Conservation (phyloP, 2,888 invertebrate species). For the Stomorhina lunata region DNA sequence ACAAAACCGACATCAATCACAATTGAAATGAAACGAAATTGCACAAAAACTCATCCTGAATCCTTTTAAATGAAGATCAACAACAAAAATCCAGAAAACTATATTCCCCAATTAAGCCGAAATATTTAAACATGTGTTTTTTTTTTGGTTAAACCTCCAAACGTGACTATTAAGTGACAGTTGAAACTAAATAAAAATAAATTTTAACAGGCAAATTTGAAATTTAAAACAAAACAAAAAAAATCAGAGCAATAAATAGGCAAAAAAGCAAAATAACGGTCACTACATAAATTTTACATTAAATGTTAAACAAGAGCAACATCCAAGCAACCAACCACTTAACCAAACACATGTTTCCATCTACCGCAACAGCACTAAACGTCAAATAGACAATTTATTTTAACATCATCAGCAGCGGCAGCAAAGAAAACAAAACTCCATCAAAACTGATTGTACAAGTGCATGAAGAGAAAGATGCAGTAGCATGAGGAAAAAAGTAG, state of each 20-base stretch:
- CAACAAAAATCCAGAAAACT: constrained; percentile 26
- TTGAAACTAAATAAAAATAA: constrained; percentile 35
- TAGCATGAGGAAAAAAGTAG: background rate
- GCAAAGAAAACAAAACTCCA: background rate
- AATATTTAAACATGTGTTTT: constrained; percentile 55
- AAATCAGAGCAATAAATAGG: background rate
- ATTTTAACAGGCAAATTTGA: constrained; percentile 7
- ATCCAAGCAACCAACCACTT: background rate
- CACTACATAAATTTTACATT: constrained; percentile 31
- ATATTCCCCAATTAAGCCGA: constrained; percentile 51
- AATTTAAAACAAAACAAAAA: background rate
- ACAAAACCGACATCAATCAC: constrained; percentile 60
- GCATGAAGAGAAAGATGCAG: background rate
- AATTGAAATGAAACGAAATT: background rate
- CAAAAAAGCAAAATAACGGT: constrained; percentile 38
- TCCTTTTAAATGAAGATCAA: constrained; percentile 37
- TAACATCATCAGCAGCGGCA: constrained; percentile 13
- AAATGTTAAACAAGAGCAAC: constrained; percentile 41
- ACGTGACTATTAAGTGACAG: constrained; percentile 64
- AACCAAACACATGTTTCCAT: constrained; percentile 12
- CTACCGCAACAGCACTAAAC: constrained; percentile 19
- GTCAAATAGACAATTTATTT: constrained; percentile 48
- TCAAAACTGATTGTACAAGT: background rate
- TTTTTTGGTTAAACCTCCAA: background rate
- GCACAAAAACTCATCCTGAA: constrained; percentile 36